A percentile compares a stretch with the other conserved stretches of the same genome.
phyloP scores from a whole-genome alignment of 2,797 vertebrate genomes.

The Rhabdophis nuchalis region DNA sequence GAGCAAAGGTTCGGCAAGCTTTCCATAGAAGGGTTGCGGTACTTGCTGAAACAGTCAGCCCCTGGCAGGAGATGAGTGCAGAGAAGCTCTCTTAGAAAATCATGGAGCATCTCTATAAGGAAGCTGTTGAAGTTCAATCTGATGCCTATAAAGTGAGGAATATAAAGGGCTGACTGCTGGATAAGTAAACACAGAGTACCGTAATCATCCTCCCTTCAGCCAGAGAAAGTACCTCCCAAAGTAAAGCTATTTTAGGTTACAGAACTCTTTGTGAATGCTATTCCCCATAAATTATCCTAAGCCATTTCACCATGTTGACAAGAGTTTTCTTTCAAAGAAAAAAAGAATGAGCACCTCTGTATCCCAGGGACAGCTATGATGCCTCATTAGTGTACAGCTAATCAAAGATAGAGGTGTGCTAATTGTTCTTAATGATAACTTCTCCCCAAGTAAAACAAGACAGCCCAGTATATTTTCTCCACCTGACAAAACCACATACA shows the following conservation, averaged over 20 bases:
- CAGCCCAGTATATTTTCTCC: not conserved
- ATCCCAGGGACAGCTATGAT: not conserved
- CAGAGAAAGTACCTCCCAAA: not conserved
- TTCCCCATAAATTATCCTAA: not conserved
- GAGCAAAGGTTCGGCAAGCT: not conserved
- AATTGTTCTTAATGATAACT: conserved; percentile 14
- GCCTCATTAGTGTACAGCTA: conserved; percentile 21
- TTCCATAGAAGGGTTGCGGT: not conserved
- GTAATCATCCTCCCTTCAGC: not conserved
- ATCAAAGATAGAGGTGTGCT: not conserved
- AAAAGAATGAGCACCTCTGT: not conserved
- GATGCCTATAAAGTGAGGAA: not conserved
- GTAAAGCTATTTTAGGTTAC: not conserved
- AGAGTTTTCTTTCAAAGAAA: not conserved
- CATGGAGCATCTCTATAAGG: not conserved
- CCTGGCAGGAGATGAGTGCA: not conserved
- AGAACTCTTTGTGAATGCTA: not conserved
- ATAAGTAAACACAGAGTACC: not conserved
- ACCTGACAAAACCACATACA: not conserved
- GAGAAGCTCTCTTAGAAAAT: not conserved
- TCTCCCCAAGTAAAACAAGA: not conserved
- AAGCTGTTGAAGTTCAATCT: not conserved
- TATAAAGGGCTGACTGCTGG: not conserved
- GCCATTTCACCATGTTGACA: not conserved
- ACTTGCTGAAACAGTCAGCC: not conserved